These are phyloP conservation scores for Chydorus sphaericus DNA, from an alignment of 2,888 invertebrate species.

Conservation along the genomic window DNA sequence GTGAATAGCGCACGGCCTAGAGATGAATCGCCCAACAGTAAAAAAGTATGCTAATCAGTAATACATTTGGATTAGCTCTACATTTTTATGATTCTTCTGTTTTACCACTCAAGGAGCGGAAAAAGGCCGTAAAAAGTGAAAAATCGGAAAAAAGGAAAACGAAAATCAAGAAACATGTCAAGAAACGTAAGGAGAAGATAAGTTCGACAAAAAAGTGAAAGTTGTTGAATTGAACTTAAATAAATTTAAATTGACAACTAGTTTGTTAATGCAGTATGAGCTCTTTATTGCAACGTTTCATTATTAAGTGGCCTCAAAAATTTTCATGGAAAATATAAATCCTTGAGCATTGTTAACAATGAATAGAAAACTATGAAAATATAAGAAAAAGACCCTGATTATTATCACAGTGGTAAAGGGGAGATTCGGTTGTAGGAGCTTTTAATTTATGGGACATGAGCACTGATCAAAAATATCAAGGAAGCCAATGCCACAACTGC, in stretches of 20 bases:
- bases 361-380: not conserved
- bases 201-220: slow-evolving; percentile 25
- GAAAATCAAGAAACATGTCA: slow-evolving; percentile 85
- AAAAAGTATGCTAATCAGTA: slow-evolving; percentile 25
- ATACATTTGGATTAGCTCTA: not conserved
- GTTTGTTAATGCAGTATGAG: not conserved
- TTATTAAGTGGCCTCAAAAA: not conserved
- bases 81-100: slow-evolving; percentile 6
- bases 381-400: not conserved
- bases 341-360: not conserved
- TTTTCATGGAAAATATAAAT: not conserved
- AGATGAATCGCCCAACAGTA: slow-evolving; percentile 34
- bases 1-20: slow-evolving; percentile 26
- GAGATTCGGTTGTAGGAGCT: not conserved
- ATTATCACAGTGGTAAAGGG: too few relatives aligned
- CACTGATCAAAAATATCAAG: slow-evolving; percentile 39
- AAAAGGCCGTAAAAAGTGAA: slow-evolving; percentile 73
- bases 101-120: slow-evolving; percentile 43
- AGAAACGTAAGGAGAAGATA: slow-evolving; percentile 67
- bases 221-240: too few relatives aligned
- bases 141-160: slow-evolving; percentile 74
- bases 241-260: not conserved
- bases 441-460: not conserved
- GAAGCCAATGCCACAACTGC: slow-evolving; percentile 43
- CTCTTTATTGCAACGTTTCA: not conserved